These are phyloP conservation scores for Trichogramma pretiosum DNA, from an alignment of 1,140 invertebrate genomes.

Conservation along the genomic window DNA sequence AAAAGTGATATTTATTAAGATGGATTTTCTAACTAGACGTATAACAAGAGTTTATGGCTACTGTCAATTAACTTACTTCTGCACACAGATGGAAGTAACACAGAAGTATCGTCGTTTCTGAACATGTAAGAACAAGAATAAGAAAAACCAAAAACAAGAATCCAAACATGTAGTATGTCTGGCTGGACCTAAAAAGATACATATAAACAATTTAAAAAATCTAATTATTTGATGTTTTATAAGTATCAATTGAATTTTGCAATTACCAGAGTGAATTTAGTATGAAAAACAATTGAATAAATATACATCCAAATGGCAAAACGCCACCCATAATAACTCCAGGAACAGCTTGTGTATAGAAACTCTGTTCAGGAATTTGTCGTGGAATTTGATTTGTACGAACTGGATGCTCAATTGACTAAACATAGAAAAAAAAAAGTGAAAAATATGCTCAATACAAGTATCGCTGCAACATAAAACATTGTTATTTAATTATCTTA, in stretches of 20 bases:
- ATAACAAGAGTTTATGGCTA: too few species aligned
- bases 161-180: conserved; percentile 99
- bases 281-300: conserved; percentile 99
- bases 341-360: conserved; percentile 90
- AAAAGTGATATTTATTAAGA: conserved; percentile 23
- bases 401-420: conserved; percentile 92
- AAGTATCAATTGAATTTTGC: conserved; percentile 3
- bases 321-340: conserved; percentile 97
- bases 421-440: too few species aligned
- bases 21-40: conserved; percentile 55
- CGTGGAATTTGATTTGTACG: conserved; percentile 97
- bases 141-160: conserved; percentile 96
- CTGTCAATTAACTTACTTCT: conserved; percentile 83
- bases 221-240: neutral
- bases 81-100: conserved; percentile 99
- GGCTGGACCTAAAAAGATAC: conserved; percentile 51
- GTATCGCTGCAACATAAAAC: conserved; percentile 25
- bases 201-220: conserved; percentile 7
- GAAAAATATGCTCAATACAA: neutral
- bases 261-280: conserved; percentile 93
- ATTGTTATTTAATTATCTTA: conserved; percentile 42
- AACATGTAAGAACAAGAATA: conserved; percentile 96
- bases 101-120: conserved; percentile 93
- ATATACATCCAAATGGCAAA: conserved; percentile 97
- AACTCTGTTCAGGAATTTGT: conserved; percentile 94